Base-by-base conservation (phyloP, 2,797 vertebrate species). In the Smutsia temminckii region DNA sequence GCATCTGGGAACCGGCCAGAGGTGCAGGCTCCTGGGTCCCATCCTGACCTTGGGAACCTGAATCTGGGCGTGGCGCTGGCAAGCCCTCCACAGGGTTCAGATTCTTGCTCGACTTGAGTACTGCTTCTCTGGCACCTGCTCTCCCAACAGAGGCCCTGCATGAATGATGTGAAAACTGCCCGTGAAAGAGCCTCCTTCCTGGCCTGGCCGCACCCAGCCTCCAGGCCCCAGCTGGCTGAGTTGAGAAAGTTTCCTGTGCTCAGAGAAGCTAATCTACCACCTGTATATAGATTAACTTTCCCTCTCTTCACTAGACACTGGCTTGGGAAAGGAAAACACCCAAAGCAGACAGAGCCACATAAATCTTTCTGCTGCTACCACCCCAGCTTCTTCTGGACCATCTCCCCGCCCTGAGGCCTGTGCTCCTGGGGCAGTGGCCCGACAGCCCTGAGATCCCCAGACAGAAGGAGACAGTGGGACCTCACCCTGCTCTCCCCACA, bases 251-350 rank as follows among this genome's bases (percentile, higher is more conserved):
- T 83, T 81, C 69, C 55, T 20, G 40, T 46, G 85, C 42, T 84
- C 57, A 25, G 25, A 92, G 80, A 32, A 69, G 72, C 81, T 94
- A 89, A 96, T 89, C 78, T 49, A 81, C 93, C 91, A 84, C 37
- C 34, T 72, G 18, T 64, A 69, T 69, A 89, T 17, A 91, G 94
- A 94, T 85, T 49, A 88, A 88, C 92, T 86, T 89, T 92, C 69
- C 46, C 79, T 93, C 66, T 53, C 63, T 55, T 79, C 69, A 69
- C 34, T 79, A 86, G 69, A 55, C 40, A 40, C 87, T 37, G 55
- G 49, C 94, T 81, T 96, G 95, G 92, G 92, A 95, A 95, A 91
- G 55, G 81, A 93, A 97, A 95, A 96, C 91, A 96, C 87, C 85
- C 84, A 34, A 34, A 85, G 68, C 6, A 32, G 77, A 63, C 49